phyloP scores from a whole-genome alignment of 2,797 vertebrate species.

The Eulemur rubriventer region DNA sequence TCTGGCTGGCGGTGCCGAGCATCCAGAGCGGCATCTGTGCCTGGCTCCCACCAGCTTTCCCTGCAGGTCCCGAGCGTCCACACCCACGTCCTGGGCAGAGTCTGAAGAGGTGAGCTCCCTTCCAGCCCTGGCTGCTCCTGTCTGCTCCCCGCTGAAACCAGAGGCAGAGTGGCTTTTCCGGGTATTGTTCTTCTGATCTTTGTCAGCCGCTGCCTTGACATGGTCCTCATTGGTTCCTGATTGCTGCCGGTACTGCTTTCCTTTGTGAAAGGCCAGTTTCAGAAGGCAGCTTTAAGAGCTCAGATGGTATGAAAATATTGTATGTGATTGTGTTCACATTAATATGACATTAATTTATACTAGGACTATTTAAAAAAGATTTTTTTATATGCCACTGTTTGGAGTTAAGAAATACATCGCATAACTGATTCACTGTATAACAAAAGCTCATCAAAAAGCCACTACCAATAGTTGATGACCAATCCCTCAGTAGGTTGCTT shows the following conservation, averaged over 20 bases:
- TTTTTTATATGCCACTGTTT: slow-evolving; percentile 2
- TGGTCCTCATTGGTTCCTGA: slow-evolving; percentile 17
- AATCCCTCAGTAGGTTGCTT: not conserved
- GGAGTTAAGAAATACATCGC: not conserved
- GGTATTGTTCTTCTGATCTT: slow-evolving; percentile 16
- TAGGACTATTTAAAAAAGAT: not conserved
- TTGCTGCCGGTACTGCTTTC: slow-evolving; percentile 36
- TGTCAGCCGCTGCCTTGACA: not conserved
- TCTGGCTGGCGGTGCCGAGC: not conserved
- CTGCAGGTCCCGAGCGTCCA: not conserved
- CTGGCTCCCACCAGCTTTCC: not conserved
- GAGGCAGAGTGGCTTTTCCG: slow-evolving; percentile 10
- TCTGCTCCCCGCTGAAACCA: not conserved
- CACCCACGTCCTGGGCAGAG: not conserved
- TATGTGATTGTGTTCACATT: slow-evolving; percentile 34
- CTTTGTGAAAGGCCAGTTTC: slow-evolving; percentile 22
- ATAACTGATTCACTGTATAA: not conserved
- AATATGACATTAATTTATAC: slow-evolving; percentile 44
- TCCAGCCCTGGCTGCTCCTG: not conserved
- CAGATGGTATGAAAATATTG: slow-evolving; percentile 34
- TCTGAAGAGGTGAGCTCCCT: not conserved
- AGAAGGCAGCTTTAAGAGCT: slow-evolving; percentile 62
- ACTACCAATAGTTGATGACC: not conserved
- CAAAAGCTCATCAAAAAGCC: not conserved
- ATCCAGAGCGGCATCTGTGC: not conserved